Conservation (phyloP, 35 echinoderm and acorn worm species). For the Amphiura filiformis region DNA sequence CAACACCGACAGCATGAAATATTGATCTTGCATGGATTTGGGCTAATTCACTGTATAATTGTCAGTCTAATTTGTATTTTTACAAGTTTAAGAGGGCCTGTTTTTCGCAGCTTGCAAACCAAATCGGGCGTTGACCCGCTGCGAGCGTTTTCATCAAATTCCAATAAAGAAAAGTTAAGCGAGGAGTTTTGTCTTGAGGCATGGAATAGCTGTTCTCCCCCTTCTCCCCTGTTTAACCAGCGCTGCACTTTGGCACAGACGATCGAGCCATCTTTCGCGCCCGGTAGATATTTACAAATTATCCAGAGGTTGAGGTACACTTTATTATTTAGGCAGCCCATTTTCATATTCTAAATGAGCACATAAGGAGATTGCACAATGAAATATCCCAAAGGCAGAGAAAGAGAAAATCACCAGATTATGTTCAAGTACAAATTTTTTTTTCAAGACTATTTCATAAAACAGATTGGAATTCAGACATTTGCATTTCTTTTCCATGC, state of each 20-base stretch:
- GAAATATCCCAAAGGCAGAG: slow-evolving; percentile 3
- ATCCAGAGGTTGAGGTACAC: background rate
- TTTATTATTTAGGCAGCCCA: background rate
- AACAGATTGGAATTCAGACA: too few species aligned
- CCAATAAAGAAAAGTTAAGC: slow-evolving; percentile 8
- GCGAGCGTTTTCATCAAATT: slow-evolving; percentile 4
- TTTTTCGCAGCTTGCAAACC: slow-evolving; percentile 10
- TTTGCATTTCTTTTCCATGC: too few species aligned
- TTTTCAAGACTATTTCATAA: too few species aligned
- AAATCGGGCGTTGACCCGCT: slow-evolving; percentile 5
- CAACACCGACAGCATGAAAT: background rate
- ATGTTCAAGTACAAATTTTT: too few species aligned
- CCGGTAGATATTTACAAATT: background rate
- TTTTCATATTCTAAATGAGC: background rate
- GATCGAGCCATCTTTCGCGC: background rate
- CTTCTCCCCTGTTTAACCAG: slow-evolving; percentile 6
- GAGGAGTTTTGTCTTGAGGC: background rate
- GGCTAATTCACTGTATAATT: slow-evolving; percentile 15
- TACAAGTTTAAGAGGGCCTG: slow-evolving; percentile 11
- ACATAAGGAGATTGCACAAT: background rate
- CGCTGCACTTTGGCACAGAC: background rate
- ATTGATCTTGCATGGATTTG: slow-evolving; percentile 14
- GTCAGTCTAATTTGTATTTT: slow-evolving; percentile 12
- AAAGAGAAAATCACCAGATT: background rate
- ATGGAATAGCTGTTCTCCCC: background rate